Conservation (phyloP, 2,113 vertebrate genomes). For the Microcebus griseorufus region DNA sequence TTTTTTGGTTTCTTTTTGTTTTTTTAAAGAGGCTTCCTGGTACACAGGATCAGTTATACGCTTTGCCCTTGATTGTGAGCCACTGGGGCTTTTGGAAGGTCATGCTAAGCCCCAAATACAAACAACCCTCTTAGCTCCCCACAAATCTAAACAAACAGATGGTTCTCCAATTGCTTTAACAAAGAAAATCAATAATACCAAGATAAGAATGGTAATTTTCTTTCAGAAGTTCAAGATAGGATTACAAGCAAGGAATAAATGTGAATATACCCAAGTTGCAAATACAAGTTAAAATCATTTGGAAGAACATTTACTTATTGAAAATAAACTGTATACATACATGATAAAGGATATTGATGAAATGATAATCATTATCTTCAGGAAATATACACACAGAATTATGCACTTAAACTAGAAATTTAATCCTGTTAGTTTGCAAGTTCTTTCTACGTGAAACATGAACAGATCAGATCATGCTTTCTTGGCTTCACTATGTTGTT, state of each 20-base stretch:
- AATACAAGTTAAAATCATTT: constrained; percentile 46
- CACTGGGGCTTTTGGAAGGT: background rate
- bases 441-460: constrained; percentile 59
- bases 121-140: background rate
- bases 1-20: too few species aligned
- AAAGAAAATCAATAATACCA: background rate
- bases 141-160: background rate
- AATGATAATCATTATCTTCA: constrained; percentile 75
- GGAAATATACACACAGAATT: constrained; percentile 64
- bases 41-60: background rate
- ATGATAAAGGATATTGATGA: constrained; percentile 65
- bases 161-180: background rate
- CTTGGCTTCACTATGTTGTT: constrained; percentile 44
- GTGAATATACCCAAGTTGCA: background rate
- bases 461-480: background rate
- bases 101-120: background rate
- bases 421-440: constrained; percentile 57
- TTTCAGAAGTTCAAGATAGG: background rate
- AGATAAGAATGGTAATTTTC: background rate
- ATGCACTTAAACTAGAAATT: constrained; percentile 71
- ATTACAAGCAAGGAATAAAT: constrained; percentile 34
- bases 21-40: background rate
- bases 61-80: background rate
- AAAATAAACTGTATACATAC: constrained; percentile 74
- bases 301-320: constrained; percentile 79